Conservation (phyloP, 2,888 invertebrate species). For the Desoria tigrina region DNA sequence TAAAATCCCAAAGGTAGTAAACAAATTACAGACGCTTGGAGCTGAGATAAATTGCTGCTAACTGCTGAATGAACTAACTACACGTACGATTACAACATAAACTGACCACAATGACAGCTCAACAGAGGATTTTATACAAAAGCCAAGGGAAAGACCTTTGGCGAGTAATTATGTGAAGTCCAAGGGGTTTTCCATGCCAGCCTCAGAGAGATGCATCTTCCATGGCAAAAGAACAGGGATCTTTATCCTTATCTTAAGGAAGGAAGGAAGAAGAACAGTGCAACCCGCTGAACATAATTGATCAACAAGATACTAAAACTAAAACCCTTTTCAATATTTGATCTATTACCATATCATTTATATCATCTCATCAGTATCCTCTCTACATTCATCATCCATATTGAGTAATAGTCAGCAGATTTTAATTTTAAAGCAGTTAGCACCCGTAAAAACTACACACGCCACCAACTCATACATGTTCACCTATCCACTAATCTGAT, state of each 20-base stretch:
- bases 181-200: slow-evolving; percentile 4
- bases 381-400: no score
- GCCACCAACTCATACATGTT: no score
- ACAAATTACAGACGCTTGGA: no score
- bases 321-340: not conserved
- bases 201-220: not conserved
- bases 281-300: not conserved
- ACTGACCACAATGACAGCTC: slow-evolving; percentile 27
- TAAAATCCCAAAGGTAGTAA: no score
- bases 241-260: not conserved
- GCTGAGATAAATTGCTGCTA: no score
- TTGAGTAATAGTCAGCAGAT: no score
- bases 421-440: no score
- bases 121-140: slow-evolving; percentile 27
- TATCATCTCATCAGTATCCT: no score
- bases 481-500: no score
- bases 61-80: no score
- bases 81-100: slow-evolving; percentile 5
- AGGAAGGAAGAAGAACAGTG: slow-evolving; percentile 10
- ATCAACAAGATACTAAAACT: not conserved
- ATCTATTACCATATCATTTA: no score
- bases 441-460: no score
- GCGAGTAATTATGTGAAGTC: not conserved
- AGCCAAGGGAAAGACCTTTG: slow-evolving; percentile 9
- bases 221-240: not conserved